These are phyloP conservation scores for Tenebrosternarchus preto DNA, from an alignment of 2,113 vertebrate genomes.

Conservation along the genomic window DNA sequence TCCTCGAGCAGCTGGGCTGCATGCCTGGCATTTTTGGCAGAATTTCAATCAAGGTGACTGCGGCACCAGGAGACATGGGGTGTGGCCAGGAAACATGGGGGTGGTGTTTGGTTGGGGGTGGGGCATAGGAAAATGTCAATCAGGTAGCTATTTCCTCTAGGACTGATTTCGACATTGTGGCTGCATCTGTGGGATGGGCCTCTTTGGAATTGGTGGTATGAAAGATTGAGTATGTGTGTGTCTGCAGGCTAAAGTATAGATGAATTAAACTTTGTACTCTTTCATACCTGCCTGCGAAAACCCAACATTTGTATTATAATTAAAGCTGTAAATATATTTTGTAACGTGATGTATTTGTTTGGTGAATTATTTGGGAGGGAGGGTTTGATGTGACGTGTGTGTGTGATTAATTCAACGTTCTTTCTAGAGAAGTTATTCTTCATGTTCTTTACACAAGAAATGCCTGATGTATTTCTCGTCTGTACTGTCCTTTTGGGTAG, in stretches of 20 bases:
- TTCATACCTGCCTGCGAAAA: neutral
- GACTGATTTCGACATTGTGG: neutral
- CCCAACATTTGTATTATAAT: neutral
- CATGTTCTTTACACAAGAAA: no score
- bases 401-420: no score
- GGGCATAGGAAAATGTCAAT: no score
- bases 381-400: no score
- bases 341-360: neutral
- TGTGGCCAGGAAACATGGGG: neutral
- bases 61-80: conserved; percentile 10
- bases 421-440: no score
- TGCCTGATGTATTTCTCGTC: no score
- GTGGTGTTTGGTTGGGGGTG: no score
- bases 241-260: neutral
- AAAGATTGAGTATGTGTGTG: neutral
- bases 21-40: conserved; percentile 15
- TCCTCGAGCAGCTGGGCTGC: neutral
- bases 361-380: no score
- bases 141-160: neutral
- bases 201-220: neutral
- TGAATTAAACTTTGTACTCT: neutral
- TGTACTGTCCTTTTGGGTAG: no score
- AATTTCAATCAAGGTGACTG: neutral
- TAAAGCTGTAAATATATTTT: conserved; percentile 45
- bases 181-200: no score